Conservation (phyloP, 2,888 invertebrate genomes). For the Alsophila aescularia region DNA sequence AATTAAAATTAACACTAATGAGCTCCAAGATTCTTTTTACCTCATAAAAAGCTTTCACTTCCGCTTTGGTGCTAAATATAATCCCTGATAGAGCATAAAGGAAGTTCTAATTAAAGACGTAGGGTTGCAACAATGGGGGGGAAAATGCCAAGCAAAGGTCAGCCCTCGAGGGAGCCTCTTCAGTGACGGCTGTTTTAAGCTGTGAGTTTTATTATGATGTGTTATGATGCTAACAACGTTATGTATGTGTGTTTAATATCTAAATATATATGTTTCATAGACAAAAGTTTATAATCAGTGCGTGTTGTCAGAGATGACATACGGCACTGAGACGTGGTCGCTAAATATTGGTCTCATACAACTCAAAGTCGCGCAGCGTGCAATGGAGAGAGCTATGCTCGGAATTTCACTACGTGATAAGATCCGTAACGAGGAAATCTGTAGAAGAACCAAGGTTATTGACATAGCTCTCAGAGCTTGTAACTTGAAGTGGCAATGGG, state of each 20-base stretch:
- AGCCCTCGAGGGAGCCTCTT: conserved; percentile 30
- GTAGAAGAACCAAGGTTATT: no score
- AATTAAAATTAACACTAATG: neutral
- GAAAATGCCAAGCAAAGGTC: conserved; percentile 54
- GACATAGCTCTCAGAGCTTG: no score
- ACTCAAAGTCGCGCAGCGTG: no score
- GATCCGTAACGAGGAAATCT: no score
- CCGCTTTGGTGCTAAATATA: conserved; percentile 15
- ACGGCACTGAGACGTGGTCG: no score
- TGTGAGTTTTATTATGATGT: conserved; percentile 1
- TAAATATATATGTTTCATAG: neutral
- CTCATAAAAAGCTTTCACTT: conserved; percentile 10
- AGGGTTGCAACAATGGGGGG: conserved; percentile 41
- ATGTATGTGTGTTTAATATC: neutral
- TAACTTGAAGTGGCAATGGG: no score
- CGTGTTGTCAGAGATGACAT: no score
- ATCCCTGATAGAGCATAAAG: conserved; percentile 22
- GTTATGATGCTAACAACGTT: neutral
- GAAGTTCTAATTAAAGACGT: conserved; percentile 40
- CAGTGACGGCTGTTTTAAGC: conserved; percentile 26
- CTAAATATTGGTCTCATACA: no score
- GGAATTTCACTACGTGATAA: no score
- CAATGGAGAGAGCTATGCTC: no score
- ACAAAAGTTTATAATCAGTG: no score
- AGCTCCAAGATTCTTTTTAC: conserved; percentile 1